These are phyloP conservation scores for Diuraphis noxia DNA, from an alignment of 1,140 invertebrate genomes.

Conservation along the genomic window DNA sequence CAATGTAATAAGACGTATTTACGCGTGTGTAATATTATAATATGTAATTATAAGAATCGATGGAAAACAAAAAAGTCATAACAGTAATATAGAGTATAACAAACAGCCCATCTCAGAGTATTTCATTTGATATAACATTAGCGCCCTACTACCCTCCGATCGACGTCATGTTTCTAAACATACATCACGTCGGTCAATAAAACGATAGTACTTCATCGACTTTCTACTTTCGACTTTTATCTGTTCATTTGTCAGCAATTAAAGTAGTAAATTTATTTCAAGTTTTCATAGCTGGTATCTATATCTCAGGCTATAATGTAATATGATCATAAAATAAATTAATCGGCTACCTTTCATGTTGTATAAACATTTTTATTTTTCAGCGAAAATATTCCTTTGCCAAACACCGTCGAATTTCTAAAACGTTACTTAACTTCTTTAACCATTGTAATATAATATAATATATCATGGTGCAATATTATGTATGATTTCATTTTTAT, in stretches of 20 bases:
- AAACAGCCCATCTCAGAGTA: neutral
- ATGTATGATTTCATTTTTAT: neutral
- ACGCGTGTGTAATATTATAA: neutral
- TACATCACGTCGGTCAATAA: neutral
- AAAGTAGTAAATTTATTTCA: neutral
- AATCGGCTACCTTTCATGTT: neutral
- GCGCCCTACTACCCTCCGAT: too few relatives aligned
- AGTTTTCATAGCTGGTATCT: neutral
- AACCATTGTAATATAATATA: neutral
- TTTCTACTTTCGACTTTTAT: neutral
- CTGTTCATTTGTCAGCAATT: neutral
- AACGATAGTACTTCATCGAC: neutral
- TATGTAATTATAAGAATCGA: neutral
- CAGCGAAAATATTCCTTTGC: neutral
- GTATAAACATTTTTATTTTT: neutral
- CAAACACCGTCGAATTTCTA: neutral
- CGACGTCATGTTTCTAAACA: neutral
- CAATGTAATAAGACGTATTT: neutral
- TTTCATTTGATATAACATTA: neutral
- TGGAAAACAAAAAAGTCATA: neutral
- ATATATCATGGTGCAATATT: neutral
- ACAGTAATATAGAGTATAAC: too few relatives aligned
- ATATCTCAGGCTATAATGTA: neutral
- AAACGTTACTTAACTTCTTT: neutral
- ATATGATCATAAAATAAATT: neutral